These are phyloP conservation scores for Tympanuchus pallidicinctus DNA, from an alignment of 2,113 vertebrate genomes.

Conservation along the genomic window DNA sequence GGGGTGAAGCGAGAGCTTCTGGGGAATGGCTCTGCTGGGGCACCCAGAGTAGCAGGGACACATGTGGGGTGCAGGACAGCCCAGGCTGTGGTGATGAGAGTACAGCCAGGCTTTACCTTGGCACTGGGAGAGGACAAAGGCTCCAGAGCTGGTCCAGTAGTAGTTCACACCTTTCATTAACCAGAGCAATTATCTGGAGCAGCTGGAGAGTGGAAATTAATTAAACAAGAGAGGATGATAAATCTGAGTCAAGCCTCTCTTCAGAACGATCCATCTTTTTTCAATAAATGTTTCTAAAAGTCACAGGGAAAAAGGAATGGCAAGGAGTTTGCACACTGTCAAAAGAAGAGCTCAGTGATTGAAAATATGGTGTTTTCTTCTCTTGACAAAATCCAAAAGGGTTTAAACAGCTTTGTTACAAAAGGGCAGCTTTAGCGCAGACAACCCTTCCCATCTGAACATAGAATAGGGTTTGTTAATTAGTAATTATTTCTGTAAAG, in stretches of 20 bases:
- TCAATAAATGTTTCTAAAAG: constrained; percentile 37
- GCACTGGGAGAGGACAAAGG: not conserved
- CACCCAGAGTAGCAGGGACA: not conserved
- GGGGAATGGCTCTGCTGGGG: not conserved
- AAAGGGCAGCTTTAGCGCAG: constrained; percentile 17
- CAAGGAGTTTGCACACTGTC: constrained; percentile 1
- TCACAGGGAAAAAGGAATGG: constrained; percentile 12
- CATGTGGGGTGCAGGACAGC: not conserved
- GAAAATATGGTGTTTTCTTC: constrained; percentile 34
- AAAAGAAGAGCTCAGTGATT: not conserved
- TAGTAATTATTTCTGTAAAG: constrained; percentile 59
- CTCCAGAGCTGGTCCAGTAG: not conserved
- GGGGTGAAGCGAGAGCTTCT: not conserved
- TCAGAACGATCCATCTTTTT: not conserved
- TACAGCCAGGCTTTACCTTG: not conserved
- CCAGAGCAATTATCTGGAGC: not conserved
- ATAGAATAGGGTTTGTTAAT: constrained; percentile 48
- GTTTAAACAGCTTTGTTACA: constrained; percentile 35
- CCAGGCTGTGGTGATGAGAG: not conserved
- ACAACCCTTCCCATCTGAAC: constrained; percentile 42
- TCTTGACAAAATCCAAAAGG: constrained; percentile 21
- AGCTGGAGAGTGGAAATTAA: not conserved
- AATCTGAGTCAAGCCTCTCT: not conserved
- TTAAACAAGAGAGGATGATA: not conserved
- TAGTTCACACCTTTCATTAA: not conserved